Base-by-base conservation (phyloP, 1,140 invertebrate genomes). In the Aethina tumida region DNA sequence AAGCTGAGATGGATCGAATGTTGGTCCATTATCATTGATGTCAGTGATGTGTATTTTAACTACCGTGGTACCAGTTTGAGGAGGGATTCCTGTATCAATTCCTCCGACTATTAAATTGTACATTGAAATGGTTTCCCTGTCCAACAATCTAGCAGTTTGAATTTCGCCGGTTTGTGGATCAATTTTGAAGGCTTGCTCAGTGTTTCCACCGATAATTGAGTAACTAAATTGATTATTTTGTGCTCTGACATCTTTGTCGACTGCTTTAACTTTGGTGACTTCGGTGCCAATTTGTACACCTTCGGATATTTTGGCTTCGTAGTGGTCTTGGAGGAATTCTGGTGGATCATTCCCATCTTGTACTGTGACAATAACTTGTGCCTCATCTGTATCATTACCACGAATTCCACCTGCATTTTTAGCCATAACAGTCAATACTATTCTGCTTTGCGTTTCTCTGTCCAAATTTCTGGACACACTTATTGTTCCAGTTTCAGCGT, bases 271-370 rank as follows among this genome's bases (percentile, higher is more conserved):
- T 12, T 75, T 75, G 3, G 81, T 63, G 0, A 96, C 76, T 49
- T 73, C 71, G 1, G 83, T 77, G 0, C 86, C 89, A 3, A 77
- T 56, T 0, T 56, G 42, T 0, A 77, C 81, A 17, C 79, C 81
- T 67, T 97, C 92, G 10, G 79, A 81, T 4, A 95, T 70, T 18
- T 66, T 71, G 0, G 79, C 74, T 42, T 83, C 75, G 57, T 95
- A 94, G 13, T 75, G 56, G 15, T 68, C 68, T 47, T 85, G 71
- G 6, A 81, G 58, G 58, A 97, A 97, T 60, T 92, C 84, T 0
- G 92, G 92, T 2, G 92, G 89, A 69, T 96, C 91, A 56, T 96
- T 96, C 3, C 91, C 90, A 62, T 96, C 92, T 67, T 94, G 86
- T 35, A 96, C 87, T 1, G 81, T 84, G 37, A 97, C 84, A 16